Conservation (phyloP, 2,113 vertebrate genomes). For the Bubalus kerabau region DNA sequence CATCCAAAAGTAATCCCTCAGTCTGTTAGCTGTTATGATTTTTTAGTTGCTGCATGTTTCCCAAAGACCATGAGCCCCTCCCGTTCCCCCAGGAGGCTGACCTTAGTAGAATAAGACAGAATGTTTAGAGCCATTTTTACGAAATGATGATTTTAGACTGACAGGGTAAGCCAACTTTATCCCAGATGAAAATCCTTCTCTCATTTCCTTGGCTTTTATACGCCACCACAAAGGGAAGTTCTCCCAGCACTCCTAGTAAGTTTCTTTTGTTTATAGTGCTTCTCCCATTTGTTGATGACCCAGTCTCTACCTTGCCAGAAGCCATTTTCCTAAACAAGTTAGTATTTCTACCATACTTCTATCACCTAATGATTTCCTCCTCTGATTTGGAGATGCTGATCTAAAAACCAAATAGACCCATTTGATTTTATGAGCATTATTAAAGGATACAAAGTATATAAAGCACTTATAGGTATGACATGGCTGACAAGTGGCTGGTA, state of each 20-base stretch:
- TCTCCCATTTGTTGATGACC: neutral
- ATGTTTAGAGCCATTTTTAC: neutral
- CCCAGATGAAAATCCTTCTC: neutral
- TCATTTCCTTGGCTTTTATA: neutral
- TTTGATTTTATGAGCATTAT: constrained; percentile 36
- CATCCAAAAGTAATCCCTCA: neutral
- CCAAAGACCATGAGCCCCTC: neutral
- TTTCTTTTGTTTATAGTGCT: neutral
- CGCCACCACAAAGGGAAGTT: neutral
- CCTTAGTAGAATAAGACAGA: neutral
- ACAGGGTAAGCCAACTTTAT: neutral
- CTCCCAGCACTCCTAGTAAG: neutral
- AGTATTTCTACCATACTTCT: neutral
- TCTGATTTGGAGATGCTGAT: neutral
- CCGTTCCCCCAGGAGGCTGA: neutral
- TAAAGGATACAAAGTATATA: neutral
- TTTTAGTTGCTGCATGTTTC: neutral
- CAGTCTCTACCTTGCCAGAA: neutral
- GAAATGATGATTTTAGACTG: neutral
- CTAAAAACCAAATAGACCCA: neutral
- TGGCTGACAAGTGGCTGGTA: neutral
- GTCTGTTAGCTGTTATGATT: neutral
- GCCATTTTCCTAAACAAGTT: constrained; percentile 17
- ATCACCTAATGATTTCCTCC: neutral
- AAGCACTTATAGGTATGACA: neutral